These are phyloP conservation scores for Dromius quadrimaculatus DNA, from an alignment of 2,888 invertebrate genomes.

Conservation along the genomic window DNA sequence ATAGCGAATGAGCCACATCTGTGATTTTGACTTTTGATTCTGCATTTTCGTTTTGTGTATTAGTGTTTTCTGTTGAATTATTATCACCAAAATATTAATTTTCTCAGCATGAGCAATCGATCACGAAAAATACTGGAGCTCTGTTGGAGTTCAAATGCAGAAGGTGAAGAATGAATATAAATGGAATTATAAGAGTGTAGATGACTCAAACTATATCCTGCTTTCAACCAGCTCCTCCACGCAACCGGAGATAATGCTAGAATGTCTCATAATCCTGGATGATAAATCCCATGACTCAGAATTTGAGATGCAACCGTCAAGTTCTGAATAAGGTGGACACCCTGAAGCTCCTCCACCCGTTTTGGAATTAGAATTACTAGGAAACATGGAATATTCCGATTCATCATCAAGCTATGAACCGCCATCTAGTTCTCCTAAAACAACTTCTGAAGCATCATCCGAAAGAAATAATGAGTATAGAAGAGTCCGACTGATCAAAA, in stretches of 20 bases:
- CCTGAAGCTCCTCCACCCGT: background rate
- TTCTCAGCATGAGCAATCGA: background rate
- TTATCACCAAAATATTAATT: too few relatives aligned
- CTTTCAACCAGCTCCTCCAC: background rate
- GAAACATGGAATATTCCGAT: constrained; percentile 14
- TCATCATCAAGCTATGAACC: constrained; percentile 28
- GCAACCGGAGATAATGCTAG: too few relatives aligned
- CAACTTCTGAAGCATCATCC: background rate
- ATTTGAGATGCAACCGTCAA: background rate
- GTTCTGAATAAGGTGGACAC: background rate
- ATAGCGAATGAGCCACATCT: background rate
- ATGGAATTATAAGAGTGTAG: background rate
- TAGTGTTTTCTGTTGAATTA: background rate
- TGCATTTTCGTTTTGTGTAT: background rate
- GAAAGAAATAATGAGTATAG: background rate
- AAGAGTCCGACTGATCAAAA: background rate
- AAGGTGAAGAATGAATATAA: background rate
- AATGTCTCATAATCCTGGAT: too few relatives aligned
- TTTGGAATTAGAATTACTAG: background rate
- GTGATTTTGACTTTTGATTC: constrained; percentile 3
- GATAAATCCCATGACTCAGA: background rate
- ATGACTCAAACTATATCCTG: background rate
- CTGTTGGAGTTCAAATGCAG: background rate
- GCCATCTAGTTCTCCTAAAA: constrained; percentile 3
- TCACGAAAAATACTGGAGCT: background rate